Base-by-base conservation (phyloP, 2,888 invertebrate species). In the Caprella mutica region DNA sequence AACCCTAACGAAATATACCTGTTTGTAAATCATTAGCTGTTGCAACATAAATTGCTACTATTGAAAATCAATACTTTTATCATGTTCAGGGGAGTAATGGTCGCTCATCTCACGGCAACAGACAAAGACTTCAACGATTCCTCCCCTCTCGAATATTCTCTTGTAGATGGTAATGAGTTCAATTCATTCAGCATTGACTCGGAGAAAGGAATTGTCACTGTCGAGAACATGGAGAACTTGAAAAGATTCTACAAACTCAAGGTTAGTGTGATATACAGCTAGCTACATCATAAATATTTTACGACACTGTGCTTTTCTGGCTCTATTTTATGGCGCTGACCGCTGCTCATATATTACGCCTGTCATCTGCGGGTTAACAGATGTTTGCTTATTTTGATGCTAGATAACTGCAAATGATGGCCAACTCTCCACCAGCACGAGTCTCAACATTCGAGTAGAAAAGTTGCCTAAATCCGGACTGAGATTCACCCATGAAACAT, bases 161-260 rank as follows among this genome's bases (percentile, higher is more conserved):
- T 96, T 54, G 89, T 88, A 2, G 90, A 88, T 3, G 93, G 93
- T 3, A 92, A 93, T 72, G 86, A 89, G 70, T 86, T 86, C 6
- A 85, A 84, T 0, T 86, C 89, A 70, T 94, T 94, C 72, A 77
- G 80, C 65, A 82, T 94, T 14, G 88, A 92, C 72, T 81, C 86
- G 0, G 84, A 85, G 66, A 87, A 90, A 0, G 94, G 94, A 2
- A 86, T 93, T 2, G 48, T 64, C 5, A 60, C 60, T 21, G 64
- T 64, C 2, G 58, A 60, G 23, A 29, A 60, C 14, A 55, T 58
- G 2, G 29, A 26, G 3, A 56, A 55, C 40, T 44, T 64, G 4
- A 46, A 50, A 6, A 40, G 29, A n/a, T 48, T 52, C 42, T 64
- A 64, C 33, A 57, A 54, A 23, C 51, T 64, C 1, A 64, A 64